These are phyloP conservation scores for Argyresthia goedartella DNA, from an alignment of 2,888 invertebrate genomes.

Conservation along the genomic window DNA sequence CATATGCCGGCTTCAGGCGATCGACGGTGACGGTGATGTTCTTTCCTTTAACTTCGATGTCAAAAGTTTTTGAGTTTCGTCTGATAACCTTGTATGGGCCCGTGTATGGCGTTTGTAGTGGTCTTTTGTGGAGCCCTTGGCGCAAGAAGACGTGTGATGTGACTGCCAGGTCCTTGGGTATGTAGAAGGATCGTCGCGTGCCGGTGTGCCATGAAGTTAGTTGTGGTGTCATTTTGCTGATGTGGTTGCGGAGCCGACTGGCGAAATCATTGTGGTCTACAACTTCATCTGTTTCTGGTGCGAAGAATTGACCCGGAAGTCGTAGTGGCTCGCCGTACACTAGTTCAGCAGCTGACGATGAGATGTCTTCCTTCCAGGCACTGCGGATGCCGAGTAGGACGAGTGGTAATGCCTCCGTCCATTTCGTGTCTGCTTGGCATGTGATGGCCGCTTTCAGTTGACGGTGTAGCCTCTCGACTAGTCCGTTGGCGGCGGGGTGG, in stretches of 20 bases:
- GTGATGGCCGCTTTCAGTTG: conserved; percentile 16
- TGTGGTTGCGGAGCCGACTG: not conserved
- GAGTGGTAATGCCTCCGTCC: conserved; percentile 17
- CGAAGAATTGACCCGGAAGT: conserved; percentile 16
- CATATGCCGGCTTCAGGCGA: not conserved
- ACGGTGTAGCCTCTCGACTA: conserved; percentile 17
- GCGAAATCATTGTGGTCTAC: not conserved
- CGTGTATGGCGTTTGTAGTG: not conserved
- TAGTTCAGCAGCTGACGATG: conserved; percentile 15
- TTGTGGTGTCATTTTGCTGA: not conserved
- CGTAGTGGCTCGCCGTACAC: conserved; percentile 15
- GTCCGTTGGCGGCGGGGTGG: conserved; percentile 15
- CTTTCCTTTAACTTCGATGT: not conserved
- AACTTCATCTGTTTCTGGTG: not conserved
- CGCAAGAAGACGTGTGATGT: not conserved
- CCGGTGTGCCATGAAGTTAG: not conserved
- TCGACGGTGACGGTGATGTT: not conserved
- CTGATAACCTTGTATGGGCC: not conserved
- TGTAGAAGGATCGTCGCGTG: not conserved
- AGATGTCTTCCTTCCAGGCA: conserved; percentile 18
- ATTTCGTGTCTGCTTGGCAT: conserved; percentile 13
- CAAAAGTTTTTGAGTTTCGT: not conserved
- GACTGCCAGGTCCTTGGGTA: not conserved
- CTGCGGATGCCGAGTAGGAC: conserved; percentile 19
- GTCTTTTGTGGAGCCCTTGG: not conserved